phyloP scores from a whole-genome alignment of 1,140 invertebrate species.

The Parasteatoda tepidariorum region DNA sequence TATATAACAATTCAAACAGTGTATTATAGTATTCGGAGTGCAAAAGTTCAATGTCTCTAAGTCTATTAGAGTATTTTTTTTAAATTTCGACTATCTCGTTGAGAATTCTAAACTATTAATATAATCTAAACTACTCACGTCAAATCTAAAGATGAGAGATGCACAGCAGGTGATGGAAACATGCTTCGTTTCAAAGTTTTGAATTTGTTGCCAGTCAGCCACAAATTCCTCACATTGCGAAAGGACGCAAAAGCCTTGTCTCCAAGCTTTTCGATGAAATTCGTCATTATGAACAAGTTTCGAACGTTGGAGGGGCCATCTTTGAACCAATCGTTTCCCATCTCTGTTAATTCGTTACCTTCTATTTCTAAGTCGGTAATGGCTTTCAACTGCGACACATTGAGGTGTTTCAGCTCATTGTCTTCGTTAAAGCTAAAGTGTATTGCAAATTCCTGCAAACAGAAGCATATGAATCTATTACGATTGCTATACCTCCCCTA shows the following conservation, averaged over 20 bases:
- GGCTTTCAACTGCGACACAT: slow-evolving; percentile 1
- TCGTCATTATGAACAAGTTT: slow-evolving; percentile 43
- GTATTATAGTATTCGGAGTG: too few relatives aligned
- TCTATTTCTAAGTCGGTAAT: slow-evolving; percentile 42
- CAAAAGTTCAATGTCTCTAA: too few relatives aligned
- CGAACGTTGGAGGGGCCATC: slow-evolving; percentile 20
- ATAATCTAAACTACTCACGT: slow-evolving; percentile 16
- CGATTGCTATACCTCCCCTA: not conserved
- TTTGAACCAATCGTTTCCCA: slow-evolving; percentile 34
- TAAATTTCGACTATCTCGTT: too few relatives aligned
- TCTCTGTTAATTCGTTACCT: slow-evolving; percentile 14
- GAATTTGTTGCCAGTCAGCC: slow-evolving; percentile 37
- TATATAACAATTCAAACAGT: too few relatives aligned
- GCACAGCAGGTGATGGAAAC: slow-evolving; percentile 21
- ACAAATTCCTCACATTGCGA: slow-evolving; percentile 12
- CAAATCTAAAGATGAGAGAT: slow-evolving; percentile 18
- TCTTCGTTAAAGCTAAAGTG: slow-evolving; percentile 48
- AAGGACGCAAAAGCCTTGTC: slow-evolving; percentile 24
- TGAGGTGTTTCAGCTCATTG: slow-evolving; percentile 21
- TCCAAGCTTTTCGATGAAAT: slow-evolving; percentile 24
- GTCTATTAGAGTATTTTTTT: too few relatives aligned
- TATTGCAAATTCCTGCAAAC: slow-evolving; percentile 40
- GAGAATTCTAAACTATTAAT: too few relatives aligned
- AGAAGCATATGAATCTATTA: not conserved
- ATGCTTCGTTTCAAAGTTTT: slow-evolving; percentile 35